phyloP scores from a whole-genome alignment of 1,140 invertebrate genomes.

The Drosophila ogumai region DNA sequence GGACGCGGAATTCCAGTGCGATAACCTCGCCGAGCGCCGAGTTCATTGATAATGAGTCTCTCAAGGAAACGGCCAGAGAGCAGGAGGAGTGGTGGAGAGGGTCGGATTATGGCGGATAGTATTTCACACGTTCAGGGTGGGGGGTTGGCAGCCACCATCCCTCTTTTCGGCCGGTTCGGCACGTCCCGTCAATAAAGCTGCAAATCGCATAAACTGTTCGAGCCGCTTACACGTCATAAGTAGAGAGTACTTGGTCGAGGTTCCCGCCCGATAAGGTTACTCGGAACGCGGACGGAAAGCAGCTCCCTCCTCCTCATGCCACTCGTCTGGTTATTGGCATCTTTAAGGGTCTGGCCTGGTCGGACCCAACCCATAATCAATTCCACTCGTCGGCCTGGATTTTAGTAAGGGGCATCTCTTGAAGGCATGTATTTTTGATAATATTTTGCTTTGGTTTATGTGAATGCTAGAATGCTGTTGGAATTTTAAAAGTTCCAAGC shows the following conservation, averaged over 20 bases:
- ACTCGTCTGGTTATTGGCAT: conserved; percentile 49
- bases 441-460: conserved; percentile 15
- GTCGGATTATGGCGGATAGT: conserved; percentile 22
- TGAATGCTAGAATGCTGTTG: conserved; percentile 3
- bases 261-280: conserved; percentile 40
- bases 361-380: conserved; percentile 38
- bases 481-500: not conserved
- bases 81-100: not conserved
- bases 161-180: conserved; percentile 42
- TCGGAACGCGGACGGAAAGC: not conserved
- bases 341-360: conserved; percentile 17
- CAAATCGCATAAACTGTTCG: conserved; percentile 63
- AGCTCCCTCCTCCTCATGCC: not conserved
- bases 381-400: conserved; percentile 42
- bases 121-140: conserved; percentile 36
- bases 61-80: conserved; percentile 1
- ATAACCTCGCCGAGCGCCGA: conserved; percentile 28
- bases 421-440: conserved; percentile 7
- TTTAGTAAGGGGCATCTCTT: conserved; percentile 12
- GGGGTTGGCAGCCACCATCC: conserved; percentile 6
- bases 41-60: conserved; percentile 58
- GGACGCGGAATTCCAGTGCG: conserved; percentile 39
- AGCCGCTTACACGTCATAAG: conserved; percentile 67
- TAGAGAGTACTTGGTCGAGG: conserved; percentile 40
- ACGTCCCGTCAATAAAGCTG: conserved; percentile 62